Evolutionary conservation across 2,888 invertebrate species (phyloP), one percentile per base, ranked within the genome.

Genomic region (Acrocera orbiculus): DNA sequence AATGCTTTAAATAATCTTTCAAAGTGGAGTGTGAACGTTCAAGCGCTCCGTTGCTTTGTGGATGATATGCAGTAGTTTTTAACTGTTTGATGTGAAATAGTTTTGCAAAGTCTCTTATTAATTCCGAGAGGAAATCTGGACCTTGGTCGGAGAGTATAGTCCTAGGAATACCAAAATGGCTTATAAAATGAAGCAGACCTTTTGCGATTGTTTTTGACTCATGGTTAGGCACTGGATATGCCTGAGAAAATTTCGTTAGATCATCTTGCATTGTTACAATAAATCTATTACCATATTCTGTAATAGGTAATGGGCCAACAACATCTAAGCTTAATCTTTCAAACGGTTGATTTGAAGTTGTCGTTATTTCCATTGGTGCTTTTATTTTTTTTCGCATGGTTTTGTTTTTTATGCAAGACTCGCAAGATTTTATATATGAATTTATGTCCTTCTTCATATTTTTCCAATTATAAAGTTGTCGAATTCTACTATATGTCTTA

Each of bases 241-340:
- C 51, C 36, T 45, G 41, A 8, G 47, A 46, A 39, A 43, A 55
- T 46, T 55, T 54, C 0, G 51, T 49, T 13, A 52, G 34, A 36
- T 53, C 50, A 29, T 54, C 51, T 44, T 52, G 50, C 4, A 51
- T 13, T 0, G 54, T 54, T 13, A 48, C 19, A 16, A 50, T 9
- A n/a, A n/a, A 28, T 16, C 11, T 16, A 17, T 28, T 16, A 10
- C 28, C 45, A 24, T 41, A 35, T 37, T 43, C 36, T 2, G 43
- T 44, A 11, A 41, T 10, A 9, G 45, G 46, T 32, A 51, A 36
- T 2, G 48, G 49, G 29, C 50, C 48, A 11, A 51, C 47, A 14
- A 52, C 44, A 37, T 52, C 49, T 13, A 53, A n/a, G 13, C 41
- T 36, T 34, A 51, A 23, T 36, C 42, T 39, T 40, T 54, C 44